These are phyloP conservation scores for Matsumurasca onukii DNA, from an alignment of 1,140 invertebrate species.

Conservation along the genomic window DNA sequence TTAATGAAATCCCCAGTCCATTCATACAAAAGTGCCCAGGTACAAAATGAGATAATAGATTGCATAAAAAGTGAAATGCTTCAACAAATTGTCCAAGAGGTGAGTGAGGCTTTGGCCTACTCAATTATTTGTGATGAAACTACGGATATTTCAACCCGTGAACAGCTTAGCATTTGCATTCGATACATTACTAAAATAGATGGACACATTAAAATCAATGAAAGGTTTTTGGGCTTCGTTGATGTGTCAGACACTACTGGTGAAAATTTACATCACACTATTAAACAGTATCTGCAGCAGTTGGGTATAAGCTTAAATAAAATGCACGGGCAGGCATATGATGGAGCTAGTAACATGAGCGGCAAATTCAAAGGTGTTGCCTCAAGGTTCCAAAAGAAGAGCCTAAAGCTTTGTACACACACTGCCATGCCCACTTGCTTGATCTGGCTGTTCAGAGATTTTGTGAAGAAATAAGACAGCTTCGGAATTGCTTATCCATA, in stretches of 20 bases:
- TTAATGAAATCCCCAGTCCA: background rate
- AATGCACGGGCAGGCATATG: background rate
- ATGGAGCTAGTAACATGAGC: background rate
- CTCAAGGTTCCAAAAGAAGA: background rate
- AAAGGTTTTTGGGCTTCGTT: background rate
- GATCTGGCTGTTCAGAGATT: background rate
- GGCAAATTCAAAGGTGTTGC: background rate
- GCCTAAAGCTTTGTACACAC: background rate
- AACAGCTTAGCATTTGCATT: background rate
- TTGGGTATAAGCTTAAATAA: slow-evolving; percentile 1
- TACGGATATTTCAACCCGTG: background rate
- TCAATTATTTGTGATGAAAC: background rate
- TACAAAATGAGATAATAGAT: background rate
- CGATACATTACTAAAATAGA: slow-evolving; percentile 1
- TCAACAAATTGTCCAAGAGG: background rate
- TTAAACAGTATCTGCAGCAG: background rate
- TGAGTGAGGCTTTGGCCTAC: background rate
- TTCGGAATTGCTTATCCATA: slow-evolving; percentile 1
- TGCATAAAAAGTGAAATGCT: slow-evolving; percentile 1
- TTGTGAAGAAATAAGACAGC: background rate
- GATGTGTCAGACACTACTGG: background rate
- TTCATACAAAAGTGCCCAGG: background rate
- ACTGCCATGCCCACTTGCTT: background rate
- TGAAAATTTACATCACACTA: background rate
- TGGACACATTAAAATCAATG: slow-evolving; percentile 1